Evolutionary conservation across 2,113 vertebrate genomes (phyloP).

Genomic region (Chloebia gouldiae): DNA sequence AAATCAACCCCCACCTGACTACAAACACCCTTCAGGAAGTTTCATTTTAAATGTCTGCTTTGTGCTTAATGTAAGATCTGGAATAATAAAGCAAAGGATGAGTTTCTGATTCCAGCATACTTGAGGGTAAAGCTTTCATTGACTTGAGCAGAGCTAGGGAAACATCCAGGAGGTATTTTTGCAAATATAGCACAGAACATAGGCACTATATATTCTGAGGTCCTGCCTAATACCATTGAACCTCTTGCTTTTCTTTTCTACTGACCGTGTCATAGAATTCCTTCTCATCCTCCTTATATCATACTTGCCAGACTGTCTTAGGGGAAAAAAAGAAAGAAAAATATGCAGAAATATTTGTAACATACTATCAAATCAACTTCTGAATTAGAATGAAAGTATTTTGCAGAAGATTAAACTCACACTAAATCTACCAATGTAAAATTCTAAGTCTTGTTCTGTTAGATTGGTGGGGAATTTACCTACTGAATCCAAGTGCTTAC

Average conservation of each 20-base stretch:
- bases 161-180: not conserved
- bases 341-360: not conserved
- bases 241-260: not conserved
- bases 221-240: not conserved
- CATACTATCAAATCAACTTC: not conserved
- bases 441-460: not conserved
- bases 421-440: not conserved
- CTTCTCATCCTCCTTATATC: not conserved
- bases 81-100: not conserved
- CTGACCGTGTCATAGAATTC: not conserved
- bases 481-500: not conserved
- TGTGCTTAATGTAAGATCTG: not conserved
- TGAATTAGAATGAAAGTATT: not conserved
- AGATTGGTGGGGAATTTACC: not conserved
- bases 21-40: not conserved
- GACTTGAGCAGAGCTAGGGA: not conserved
- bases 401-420: not conserved
- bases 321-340: not conserved
- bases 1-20: not conserved
- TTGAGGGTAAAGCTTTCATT: not conserved
- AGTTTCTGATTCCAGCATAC: not conserved
- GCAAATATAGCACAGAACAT: not conserved
- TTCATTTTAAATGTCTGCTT: not conserved
- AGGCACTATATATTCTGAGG: not conserved
- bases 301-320: fast-evolving